These are phyloP conservation scores for Lepidurus packardi DNA, from an alignment of 1,140 invertebrate species.

Conservation along the genomic window DNA sequence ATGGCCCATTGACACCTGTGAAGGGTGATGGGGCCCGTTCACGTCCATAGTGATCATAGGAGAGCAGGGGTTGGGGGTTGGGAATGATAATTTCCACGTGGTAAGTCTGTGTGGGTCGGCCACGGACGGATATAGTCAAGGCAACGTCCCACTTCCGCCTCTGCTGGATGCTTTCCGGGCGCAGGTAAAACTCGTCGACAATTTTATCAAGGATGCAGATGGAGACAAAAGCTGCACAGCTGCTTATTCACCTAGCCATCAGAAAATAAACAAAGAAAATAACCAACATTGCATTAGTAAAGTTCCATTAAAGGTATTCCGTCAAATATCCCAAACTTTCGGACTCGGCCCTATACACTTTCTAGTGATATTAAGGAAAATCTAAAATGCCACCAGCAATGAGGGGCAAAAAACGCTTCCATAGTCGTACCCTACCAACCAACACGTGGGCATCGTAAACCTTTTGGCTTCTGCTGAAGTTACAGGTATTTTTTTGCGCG, in stretches of 20 bases:
- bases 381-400: not conserved
- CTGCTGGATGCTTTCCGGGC: not conserved
- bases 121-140: not conserved
- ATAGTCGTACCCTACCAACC: not conserved
- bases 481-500: not conserved
- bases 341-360: not conserved
- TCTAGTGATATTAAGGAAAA: not conserved
- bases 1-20: conserved; percentile 20
- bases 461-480: conserved; percentile 9
- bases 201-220: conserved; percentile 11
- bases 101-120: not conserved
- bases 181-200: not conserved
- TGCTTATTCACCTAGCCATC: not conserved
- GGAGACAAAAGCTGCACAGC: not conserved
- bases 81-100: not conserved
- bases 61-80: conserved; percentile 15
- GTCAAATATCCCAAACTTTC: not conserved
- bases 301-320: not conserved
- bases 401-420: not conserved
- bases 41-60: conserved; percentile 32
- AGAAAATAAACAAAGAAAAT: not conserved
- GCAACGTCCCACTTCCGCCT: not conserved
- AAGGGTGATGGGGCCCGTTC: conserved; percentile 26
- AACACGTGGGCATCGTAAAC: conserved; percentile 17
- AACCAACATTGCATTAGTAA: not conserved